These are phyloP conservation scores for Centrocercus urophasianus DNA, from an alignment of 2,113 vertebrate genomes.

Conservation along the genomic window DNA sequence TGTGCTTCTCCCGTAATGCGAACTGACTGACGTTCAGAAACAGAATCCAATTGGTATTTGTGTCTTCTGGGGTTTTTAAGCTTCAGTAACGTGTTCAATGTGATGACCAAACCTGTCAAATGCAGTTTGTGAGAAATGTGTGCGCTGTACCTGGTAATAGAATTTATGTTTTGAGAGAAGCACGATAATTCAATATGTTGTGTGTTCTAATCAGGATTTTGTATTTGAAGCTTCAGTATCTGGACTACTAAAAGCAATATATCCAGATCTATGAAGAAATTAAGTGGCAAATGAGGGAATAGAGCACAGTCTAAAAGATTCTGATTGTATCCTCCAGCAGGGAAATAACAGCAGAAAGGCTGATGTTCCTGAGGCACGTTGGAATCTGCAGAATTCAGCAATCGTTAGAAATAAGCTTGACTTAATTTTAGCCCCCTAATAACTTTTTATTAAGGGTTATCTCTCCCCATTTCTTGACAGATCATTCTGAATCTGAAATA, in stretches of 20 bases:
- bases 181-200: background rate
- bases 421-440: background rate
- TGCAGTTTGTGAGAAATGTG: background rate
- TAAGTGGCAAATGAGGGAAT: background rate
- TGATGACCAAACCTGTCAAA: background rate
- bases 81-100: background rate
- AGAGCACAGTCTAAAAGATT: background rate
- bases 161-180: background rate
- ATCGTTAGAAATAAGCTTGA: background rate
- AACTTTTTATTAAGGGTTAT: background rate
- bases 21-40: background rate
- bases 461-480: background rate
- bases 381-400: background rate
- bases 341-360: background rate
- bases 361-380: background rate
- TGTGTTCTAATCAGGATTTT: background rate
- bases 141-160: background rate
- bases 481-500: background rate
- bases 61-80: background rate
- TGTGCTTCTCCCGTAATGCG: background rate
- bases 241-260: background rate
- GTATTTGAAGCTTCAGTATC: background rate
- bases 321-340: background rate
- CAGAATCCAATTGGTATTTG: background rate
- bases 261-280: background rate